Evolutionary conservation across 1,140 invertebrate genomes (phyloP).

Genomic region (Nasonia vitripennis): DNA sequence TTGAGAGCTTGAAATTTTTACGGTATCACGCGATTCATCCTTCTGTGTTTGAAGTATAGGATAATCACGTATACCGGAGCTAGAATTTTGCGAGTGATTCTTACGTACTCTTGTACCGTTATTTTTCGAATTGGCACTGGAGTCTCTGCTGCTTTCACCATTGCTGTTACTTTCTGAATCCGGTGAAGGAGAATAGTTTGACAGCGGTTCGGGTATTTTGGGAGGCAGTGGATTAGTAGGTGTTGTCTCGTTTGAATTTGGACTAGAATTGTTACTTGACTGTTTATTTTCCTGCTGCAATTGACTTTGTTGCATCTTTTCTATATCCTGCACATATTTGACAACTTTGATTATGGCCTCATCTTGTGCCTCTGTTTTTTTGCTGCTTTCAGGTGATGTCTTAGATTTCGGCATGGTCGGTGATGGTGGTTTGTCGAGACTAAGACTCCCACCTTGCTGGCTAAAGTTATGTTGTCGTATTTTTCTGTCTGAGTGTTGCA

Average conservation of each 20-base stretch:
- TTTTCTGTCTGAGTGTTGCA: slow-evolving; percentile 61
- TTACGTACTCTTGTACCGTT: slow-evolving; percentile 45
- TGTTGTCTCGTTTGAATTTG: slow-evolving; percentile 57
- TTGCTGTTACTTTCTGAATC: slow-evolving; percentile 38
- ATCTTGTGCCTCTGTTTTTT: slow-evolving; percentile 66
- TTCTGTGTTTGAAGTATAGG: slow-evolving; percentile 9
- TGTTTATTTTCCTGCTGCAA: slow-evolving; percentile 51
- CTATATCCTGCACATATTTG: slow-evolving; percentile 70
- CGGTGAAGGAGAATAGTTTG: slow-evolving; percentile 27
- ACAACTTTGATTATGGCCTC: slow-evolving; percentile 69
- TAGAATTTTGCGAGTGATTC: slow-evolving; percentile 40
- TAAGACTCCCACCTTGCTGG: slow-evolving; percentile 61
- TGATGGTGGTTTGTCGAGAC: slow-evolving; percentile 68
- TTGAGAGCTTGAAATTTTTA: slow-evolving; percentile 26
- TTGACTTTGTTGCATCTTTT: slow-evolving; percentile 65
- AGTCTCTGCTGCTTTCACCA: slow-evolving; percentile 55
- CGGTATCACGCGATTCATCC: slow-evolving; percentile 36
- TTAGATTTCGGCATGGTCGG: slow-evolving; percentile 67
- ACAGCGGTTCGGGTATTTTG: slow-evolving; percentile 56
- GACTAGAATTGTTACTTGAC: slow-evolving; percentile 55
- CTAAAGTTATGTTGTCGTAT: slow-evolving; percentile 57
- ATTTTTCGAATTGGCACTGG: slow-evolving; percentile 37
- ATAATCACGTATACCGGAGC: slow-evolving; percentile 27
- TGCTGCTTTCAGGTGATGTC: slow-evolving; percentile 62
- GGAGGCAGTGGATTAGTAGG: slow-evolving; percentile 53